Percentiles rank a stretch among this genome's conserved stretches.
Conservation (phyloP, 2,888 invertebrate species). For the Trichogramma evanescens region DNA sequence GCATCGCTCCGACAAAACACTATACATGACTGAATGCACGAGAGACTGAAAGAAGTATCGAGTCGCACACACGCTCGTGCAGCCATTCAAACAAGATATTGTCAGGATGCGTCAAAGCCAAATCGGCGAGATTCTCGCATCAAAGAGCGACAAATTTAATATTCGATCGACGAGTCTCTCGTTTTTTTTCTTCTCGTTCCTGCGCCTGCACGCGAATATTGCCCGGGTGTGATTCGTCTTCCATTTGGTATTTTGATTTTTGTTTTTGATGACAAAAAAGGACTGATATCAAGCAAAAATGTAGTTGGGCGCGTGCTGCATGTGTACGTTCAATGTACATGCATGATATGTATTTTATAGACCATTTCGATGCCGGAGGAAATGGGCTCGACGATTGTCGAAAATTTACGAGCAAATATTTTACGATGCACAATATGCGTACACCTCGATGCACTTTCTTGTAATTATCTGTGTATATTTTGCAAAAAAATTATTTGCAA, state of each 20-base stretch:
- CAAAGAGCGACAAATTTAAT: slow-evolving; percentile 16
- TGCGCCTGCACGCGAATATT: too few relatives aligned
- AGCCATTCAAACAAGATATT: not conserved
- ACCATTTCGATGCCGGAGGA: not conserved
- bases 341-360: too few relatives aligned
- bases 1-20: too few relatives aligned
- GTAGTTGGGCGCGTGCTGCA: too few relatives aligned
- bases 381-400: not conserved
- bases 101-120: slow-evolving; percentile 9
- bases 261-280: too few relatives aligned
- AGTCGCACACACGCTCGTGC: not conserved
- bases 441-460: not conserved
- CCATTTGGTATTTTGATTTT: too few relatives aligned
- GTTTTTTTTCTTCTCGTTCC: too few relatives aligned
- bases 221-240: too few relatives aligned
- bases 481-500: not conserved
- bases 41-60: slow-evolving; percentile 15
- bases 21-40: not conserved
- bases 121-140: slow-evolving; percentile 8
- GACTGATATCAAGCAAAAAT: too few relatives aligned
- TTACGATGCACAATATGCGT: not conserved
- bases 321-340: too few relatives aligned
- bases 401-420: not conserved
- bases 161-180: not conserved
- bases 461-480: not conserved